A percentile compares a stretch with the other conserved stretches of the same genome.
These are phyloP conservation scores for Enteromius unitaeniatus DNA, from an alignment of 2,797 vertebrate genomes.

Conservation along the genomic window DNA sequence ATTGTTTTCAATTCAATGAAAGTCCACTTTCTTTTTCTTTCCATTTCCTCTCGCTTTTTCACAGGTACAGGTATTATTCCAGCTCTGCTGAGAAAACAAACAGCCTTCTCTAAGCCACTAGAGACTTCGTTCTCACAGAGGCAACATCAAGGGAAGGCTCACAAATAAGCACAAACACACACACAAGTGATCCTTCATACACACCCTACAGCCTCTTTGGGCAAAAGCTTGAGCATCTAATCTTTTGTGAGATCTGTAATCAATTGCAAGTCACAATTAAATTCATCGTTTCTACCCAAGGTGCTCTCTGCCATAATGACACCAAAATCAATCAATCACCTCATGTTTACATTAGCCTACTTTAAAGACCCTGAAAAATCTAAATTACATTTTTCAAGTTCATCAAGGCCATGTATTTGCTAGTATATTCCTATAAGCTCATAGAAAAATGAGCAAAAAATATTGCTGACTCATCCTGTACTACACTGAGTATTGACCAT, in stretches of 20 bases:
- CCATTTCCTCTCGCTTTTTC: not conserved
- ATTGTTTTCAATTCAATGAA: not conserved
- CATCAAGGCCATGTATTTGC: not conserved
- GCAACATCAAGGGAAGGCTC: conserved; percentile 39
- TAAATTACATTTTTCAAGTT: not conserved
- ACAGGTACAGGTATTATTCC: conserved; percentile 39
- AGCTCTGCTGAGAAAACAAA: not conserved
- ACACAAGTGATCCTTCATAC: not conserved
- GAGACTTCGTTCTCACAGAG: conserved; percentile 28
- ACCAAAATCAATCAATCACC: conserved; percentile 49
- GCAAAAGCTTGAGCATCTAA: conserved; percentile 45
- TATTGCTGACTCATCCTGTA: conserved; percentile 14
- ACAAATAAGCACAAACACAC: conserved; percentile 26
- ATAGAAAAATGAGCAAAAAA: not conserved
- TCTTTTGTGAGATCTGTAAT: conserved; percentile 41
- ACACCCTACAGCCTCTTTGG: conserved; percentile 9
- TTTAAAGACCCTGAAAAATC: conserved; percentile 1
- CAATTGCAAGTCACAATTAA: conserved; percentile 49
- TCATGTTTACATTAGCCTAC: not conserved
- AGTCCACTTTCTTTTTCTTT: not conserved
- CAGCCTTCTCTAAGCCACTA: not conserved
- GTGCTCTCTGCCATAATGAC: conserved; percentile 32
- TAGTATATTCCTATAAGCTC: not conserved
- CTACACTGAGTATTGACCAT: not conserved
- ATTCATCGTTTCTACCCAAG: conserved; percentile 26